Evolutionary conservation across 1,140 invertebrate genomes (phyloP).

Genomic region (Cecropterus lyciades): DNA sequence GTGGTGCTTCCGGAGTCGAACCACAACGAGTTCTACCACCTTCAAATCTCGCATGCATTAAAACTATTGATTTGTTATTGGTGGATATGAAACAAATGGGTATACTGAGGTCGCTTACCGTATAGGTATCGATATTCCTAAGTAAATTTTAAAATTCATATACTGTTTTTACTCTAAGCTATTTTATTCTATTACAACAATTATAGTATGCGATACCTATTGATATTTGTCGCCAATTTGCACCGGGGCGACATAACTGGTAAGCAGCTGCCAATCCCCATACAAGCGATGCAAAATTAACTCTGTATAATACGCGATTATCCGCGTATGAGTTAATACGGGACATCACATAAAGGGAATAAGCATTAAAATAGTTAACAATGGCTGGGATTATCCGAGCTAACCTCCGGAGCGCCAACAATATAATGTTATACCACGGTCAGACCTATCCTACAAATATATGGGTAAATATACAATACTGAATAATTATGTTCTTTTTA

Average conservation of each 20-base stretch:
- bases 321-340: slow-evolving; percentile 82
- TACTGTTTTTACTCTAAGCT: not conserved
- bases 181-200: not conserved
- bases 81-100: too few species aligned
- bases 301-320: slow-evolving; percentile 80
- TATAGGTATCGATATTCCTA: too few species aligned
- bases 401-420: slow-evolving; percentile 65
- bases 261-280: slow-evolving; percentile 69
- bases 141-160: not conserved
- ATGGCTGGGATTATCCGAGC: slow-evolving; percentile 75
- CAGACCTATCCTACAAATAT: slow-evolving; percentile 20
- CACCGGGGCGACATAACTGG: slow-evolving; percentile 46
- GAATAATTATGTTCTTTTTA: too few species aligned
- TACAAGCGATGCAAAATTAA: slow-evolving; percentile 75
- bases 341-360: slow-evolving; percentile 76
- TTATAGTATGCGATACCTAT: not conserved
- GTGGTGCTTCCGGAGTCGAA: too few species aligned
- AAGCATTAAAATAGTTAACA: slow-evolving; percentile 82
- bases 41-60: too few species aligned
- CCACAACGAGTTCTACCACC: too few species aligned
- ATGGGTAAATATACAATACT: too few species aligned
- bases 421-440: slow-evolving; percentile 59
- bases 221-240: slow-evolving; percentile 60
- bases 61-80: too few species aligned
- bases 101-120: too few species aligned